Evolutionary conservation across 2,888 invertebrate species (phyloP).

Genomic region (Dicycla oo): DNA sequence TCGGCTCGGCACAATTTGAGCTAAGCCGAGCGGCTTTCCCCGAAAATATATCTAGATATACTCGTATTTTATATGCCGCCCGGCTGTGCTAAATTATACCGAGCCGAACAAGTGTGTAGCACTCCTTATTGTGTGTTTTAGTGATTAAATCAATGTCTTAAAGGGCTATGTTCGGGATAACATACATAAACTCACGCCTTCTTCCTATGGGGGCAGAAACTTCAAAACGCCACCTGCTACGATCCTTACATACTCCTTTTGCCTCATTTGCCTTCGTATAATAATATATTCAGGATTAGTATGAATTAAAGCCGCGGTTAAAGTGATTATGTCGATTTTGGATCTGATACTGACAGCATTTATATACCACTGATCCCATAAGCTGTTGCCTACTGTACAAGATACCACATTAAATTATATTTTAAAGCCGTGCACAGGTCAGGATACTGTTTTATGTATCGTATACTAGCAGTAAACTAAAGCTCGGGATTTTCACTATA

Average conservation of each 20-base stretch:
- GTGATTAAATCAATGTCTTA: neutral
- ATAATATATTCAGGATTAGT: too few relatives aligned
- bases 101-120: neutral
- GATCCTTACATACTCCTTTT: too few relatives aligned
- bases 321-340: neutral
- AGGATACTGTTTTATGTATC: neutral
- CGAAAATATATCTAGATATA: neutral
- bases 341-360: neutral
- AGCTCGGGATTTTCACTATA: neutral
- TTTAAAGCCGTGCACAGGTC: neutral
- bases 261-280: too few relatives aligned
- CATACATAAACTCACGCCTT: too few relatives aligned
- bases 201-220: too few relatives aligned
- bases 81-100: neutral
- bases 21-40: too few relatives aligned
- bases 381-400: neutral
- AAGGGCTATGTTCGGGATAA: too few relatives aligned
- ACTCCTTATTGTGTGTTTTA: neutral
- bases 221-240: too few relatives aligned
- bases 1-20: too few relatives aligned
- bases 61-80: too few relatives aligned
- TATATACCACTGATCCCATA: neutral
- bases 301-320: neutral
- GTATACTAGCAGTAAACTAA: constrained; percentile 3
- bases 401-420: neutral